Evolutionary conservation across 2,113 vertebrate species (phyloP), one percentile per base, ranked within the genome.

Genomic region (Mormyrus iriodes): DNA sequence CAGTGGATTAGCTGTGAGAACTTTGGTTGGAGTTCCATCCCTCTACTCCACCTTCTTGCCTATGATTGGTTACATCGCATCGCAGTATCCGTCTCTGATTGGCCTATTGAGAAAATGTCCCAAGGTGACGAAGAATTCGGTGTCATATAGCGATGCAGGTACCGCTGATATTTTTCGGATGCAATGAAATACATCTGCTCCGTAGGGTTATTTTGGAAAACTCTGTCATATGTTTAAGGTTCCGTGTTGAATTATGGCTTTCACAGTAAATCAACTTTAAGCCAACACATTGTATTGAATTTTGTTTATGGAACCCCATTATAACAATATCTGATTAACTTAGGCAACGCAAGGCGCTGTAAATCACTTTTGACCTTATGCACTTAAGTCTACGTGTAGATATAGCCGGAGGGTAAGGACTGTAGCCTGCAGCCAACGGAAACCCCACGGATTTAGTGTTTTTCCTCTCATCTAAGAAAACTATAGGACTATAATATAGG

Each of bases 1-100:
- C 90, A 27, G 87, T 90, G 91, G 86, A 90, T 88, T 39, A 82
- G 90, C 90, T 92, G 91, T 93, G 91, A 91, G 91, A 94, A 95
- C 93, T 95, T 95, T 92, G 92, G 91, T 90, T 89, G 90, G 93
- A 90, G 93, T 95, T 95, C 92, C 91, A 92, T 92, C 90, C 53
- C 79, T 82, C 93, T 93, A 92, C 95, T 92, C 94, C 94, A 92
- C 95, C 94, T 91, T 91, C 91, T 83, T 13, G 55, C 61, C 58
- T 89, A 83, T 27, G 91, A 95, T 95, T 95, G 95, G 95, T 91
- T 92, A 88, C 51, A 48, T n/a, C n/a, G 21, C 39, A 31, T 61
- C 73, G 51, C 82, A 46, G 83, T 85, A 61, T 86, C 31, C 21
- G 35, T 83, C n/a, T 52, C 82, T 88, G 15, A 90, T 91, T 92